Conservation (phyloP, 2,797 vertebrate genomes). For the Knipowitschia caucasica region DNA sequence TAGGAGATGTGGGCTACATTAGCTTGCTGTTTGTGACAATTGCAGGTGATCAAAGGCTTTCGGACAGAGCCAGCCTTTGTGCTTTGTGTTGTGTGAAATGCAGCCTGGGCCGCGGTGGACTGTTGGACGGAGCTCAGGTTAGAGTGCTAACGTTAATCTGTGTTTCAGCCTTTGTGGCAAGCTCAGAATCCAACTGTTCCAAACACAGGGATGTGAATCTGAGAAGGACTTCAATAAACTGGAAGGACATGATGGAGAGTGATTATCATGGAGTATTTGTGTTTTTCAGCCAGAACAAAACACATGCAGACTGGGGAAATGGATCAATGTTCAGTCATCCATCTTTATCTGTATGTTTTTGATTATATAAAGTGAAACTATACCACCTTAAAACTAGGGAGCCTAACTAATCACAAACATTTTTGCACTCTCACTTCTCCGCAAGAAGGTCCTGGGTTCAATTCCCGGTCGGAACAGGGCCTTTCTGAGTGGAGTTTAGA, state of each 20-base stretch:
- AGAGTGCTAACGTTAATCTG: constrained; percentile 44
- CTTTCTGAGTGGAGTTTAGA: too few species aligned
- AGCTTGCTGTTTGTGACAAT: neutral
- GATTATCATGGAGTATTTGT: neutral
- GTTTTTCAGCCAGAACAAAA: neutral
- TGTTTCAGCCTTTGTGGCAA: constrained; percentile 24
- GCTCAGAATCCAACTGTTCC: constrained; percentile 3
- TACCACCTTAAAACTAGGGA: too few species aligned
- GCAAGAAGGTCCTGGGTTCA: too few species aligned
- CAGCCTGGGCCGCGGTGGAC: constrained; percentile 14
- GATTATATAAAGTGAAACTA: too few species aligned
- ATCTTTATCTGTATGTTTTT: too few species aligned
- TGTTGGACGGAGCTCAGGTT: constrained; percentile 22
- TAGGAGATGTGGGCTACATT: neutral
- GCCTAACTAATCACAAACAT: too few species aligned
- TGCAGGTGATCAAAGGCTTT: neutral
- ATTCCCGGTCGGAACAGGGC: too few species aligned
- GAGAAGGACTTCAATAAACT: neutral
- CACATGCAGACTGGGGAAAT: too few species aligned
- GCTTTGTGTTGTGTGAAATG: neutral
- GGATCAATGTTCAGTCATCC: too few species aligned
- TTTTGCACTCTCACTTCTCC: too few species aligned
- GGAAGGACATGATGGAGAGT: neutral
- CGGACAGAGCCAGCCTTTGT: constrained; percentile 6
- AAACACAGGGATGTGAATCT: neutral